A percentile compares a stretch with the other conserved stretches of the same genome.
Conservation (phyloP, 2,113 vertebrate species). For the Monopterus albus region DNA sequence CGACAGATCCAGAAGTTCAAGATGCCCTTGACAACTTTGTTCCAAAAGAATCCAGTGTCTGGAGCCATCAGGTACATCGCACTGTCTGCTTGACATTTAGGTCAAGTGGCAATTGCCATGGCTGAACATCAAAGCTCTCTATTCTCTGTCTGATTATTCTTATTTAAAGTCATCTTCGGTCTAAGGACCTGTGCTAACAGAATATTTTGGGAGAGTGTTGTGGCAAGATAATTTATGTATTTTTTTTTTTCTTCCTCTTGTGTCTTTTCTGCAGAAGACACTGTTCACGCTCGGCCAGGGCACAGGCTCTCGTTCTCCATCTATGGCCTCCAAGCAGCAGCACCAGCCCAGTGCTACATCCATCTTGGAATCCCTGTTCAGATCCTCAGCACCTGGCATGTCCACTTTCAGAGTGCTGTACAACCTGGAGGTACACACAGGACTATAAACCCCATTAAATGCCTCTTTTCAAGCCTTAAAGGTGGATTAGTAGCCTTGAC, state of each 20-base stretch:
- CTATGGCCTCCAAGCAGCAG: constrained; percentile 95
- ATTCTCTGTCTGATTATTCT: not conserved
- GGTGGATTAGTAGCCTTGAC: not conserved
- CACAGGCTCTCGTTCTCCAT: constrained; percentile 94
- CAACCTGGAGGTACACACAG: constrained; percentile 91
- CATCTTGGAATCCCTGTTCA: constrained; percentile 95
- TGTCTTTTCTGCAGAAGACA: constrained; percentile 87
- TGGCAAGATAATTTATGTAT: too few relatives aligned
- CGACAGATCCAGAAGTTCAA: constrained; percentile 97
- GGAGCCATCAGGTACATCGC: constrained; percentile 84
- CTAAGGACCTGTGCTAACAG: not conserved
- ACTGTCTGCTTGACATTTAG: not conserved
- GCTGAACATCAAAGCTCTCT: not conserved
- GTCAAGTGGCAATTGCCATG: not conserved
- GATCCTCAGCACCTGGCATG: constrained; percentile 97
- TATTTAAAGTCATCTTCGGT: not conserved
- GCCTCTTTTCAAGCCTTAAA: not conserved
- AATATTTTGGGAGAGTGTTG: not conserved
- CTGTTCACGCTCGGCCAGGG: constrained; percentile 89
- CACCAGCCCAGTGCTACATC: constrained; percentile 96
- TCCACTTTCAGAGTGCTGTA: constrained; percentile 98
- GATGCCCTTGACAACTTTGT: constrained; percentile 95
- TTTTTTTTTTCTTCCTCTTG: not conserved
- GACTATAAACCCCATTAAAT: not conserved
- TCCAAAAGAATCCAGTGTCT: constrained; percentile 87